phyloP scores from a whole-genome alignment of 1,140 invertebrate genomes.

The Branchinecta lynchi region DNA sequence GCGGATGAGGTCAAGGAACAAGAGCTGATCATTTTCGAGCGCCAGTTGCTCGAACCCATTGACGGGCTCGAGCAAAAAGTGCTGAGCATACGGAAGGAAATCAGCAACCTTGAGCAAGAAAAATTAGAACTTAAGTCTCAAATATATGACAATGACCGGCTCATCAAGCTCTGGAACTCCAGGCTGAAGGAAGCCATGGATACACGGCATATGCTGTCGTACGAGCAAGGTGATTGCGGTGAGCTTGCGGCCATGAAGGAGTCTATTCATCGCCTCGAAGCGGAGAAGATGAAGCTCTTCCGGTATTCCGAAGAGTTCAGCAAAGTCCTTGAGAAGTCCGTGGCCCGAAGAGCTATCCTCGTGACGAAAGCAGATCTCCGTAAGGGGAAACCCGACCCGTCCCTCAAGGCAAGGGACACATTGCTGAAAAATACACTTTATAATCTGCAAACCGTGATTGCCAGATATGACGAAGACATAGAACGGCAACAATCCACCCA shows the following conservation, averaged over 20 bases:
- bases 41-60: neutral
- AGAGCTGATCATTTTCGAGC: neutral
- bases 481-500: neutral
- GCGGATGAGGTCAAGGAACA: neutral
- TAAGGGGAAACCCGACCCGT: neutral
- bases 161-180: neutral
- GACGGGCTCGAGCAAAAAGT: neutral
- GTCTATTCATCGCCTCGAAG: neutral
- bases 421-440: neutral
- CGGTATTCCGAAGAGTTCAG: neutral
- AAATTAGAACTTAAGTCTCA: neutral
- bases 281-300: neutral
- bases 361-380: neutral
- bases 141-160: neutral
- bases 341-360: neutral
- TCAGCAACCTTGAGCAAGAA: neutral
- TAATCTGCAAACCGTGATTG: neutral
- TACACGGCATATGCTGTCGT: neutral
- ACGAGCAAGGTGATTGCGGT: neutral
- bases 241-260: neutral
- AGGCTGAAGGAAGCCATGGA: neutral
- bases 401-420: neutral
- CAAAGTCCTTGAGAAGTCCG: neutral
- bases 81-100: neutral
- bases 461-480: neutral